Evolutionary conservation across 2,797 vertebrate genomes (phyloP), one percentile per base, ranked within the genome.

Genomic region (Philypnodon macrostomus): DNA sequence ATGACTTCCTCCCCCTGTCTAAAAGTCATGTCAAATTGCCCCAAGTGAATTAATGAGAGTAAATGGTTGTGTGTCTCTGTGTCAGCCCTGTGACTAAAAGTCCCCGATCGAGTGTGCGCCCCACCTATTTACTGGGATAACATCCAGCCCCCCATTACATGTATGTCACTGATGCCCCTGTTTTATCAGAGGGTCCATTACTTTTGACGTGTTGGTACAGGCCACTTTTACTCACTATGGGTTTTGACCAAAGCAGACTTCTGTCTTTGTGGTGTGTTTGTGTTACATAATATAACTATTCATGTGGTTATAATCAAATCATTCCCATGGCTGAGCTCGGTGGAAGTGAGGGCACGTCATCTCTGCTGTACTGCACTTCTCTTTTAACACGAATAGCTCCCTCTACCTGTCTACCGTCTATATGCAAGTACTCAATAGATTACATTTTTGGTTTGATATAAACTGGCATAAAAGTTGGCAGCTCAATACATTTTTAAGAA

Each of bases 301-400:
- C 85, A 84, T 87, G 85, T 85, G 76, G 68, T 56, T 51, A 85
- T 86, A 88, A 89, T 89, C 71, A 61, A 89, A 88, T 90, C 85
- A 88, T 88, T 71, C 66, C 79, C 85, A 82, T 88, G 87, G 85
- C 81, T 86, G 85, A 79, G 47, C 81, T 70, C 60, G 81, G 81
- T 74, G 59, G 68, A 79, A 60, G 54, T 52, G 60, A 73, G 70
- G 75, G 75, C 68, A 58, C 67, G 32, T 64, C 59, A 37, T 30
- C 27, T 40, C 55, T 65, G n/a, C 50, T 46, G 49, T 34, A 40
- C 12, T 57, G 50, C 62, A 50, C 58, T 57, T 64, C 44, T 51
- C 32, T 44, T 63, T 46, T 44, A 42, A 56, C 31, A 47, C 21
- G 26, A 26, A 17, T 13, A 2, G 1, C 32, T 47, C 36, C 30